Base-by-base conservation (phyloP, 2,797 vertebrate genomes). In the Tragopan temminckii region DNA sequence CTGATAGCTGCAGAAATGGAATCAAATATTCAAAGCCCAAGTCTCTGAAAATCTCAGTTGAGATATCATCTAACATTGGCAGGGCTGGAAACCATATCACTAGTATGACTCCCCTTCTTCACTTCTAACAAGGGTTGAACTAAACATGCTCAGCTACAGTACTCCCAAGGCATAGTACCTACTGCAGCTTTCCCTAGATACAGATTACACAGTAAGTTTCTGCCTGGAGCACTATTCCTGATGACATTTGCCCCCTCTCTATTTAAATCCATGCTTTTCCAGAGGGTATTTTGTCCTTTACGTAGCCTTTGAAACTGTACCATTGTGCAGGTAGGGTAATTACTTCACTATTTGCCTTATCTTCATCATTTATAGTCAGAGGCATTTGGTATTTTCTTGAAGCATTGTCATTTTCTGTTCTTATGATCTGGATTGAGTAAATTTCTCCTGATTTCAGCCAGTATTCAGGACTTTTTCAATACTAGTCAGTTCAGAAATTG, bases 31-130 rank as follows among this genome's bases (percentile, higher is more conserved):
- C 80, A 87, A 93, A 90, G 52, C 42, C 83, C 81, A 76, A 29
- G 58, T 55, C 21, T 93, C 58, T 78, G 62, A 89, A 91, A 91
- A 88, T 78, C 29, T 83, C 58, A 75, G 50, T 4, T 90, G 80
- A 90, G 92, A 25, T 77, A 78, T 66, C 86, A 66, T 20, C 48
- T 78, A 77, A 58, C 18, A 25, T 2, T 68, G 42, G 31, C 61
- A 80, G 83, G 75, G 80, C 25, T 43, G 38, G 58, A 95, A 94
- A 61, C 52, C 36, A 61, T 33, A 58, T 55, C 67, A 69, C 15
- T 55, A 55, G 59, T 33, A 29, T 81, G 57, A 55, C 45, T 81
- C 42, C 66, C 68, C 38, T 80, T 81, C 70, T 72, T 20, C 27
- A 14, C 59, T 67, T 86, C 42, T 55, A 33, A 31, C 43, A 79